A percentile compares a stretch with the other conserved stretches of the same genome.
Evolutionary conservation across 1,140 invertebrate species (phyloP).

Genomic region (Trichonephila inaurata): DNA sequence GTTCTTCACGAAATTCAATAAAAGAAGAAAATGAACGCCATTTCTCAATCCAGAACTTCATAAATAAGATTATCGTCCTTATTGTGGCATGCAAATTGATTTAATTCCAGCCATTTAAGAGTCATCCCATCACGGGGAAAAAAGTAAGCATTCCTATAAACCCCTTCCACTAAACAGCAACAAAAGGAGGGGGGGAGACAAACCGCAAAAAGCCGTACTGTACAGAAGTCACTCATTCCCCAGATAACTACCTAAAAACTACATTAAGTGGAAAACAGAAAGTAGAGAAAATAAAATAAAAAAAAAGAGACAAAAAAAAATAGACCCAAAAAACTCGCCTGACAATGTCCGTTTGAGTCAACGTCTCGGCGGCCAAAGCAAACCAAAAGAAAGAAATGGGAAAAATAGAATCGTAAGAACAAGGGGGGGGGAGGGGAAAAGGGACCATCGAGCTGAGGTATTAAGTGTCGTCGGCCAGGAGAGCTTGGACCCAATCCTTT

Average conservation of each 20-base stretch:
- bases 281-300: not conserved
- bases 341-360: slow-evolving; percentile 34
- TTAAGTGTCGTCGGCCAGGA: slow-evolving; percentile 60
- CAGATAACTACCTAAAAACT: slow-evolving; percentile 18
- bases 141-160: not conserved
- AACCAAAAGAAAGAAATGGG: slow-evolving; percentile 1
- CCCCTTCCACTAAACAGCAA: not conserved
- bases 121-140: not conserved
- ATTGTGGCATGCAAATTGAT: not conserved
- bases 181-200: not conserved
- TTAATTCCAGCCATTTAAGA: not conserved
- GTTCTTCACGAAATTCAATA: too few species aligned
- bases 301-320: not conserved
- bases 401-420: not conserved
- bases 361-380: not conserved
- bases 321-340: not conserved
- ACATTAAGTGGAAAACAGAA: slow-evolving; percentile 9
- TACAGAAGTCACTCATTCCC: slow-evolving; percentile 27
- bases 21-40: too few species aligned
- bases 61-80: not conserved
- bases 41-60: not conserved
- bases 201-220: slow-evolving; percentile 10
- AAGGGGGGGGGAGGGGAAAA: not conserved
- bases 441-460: slow-evolving; percentile 41
- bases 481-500: slow-evolving; percentile 63